Evolutionary conservation across 2,113 vertebrate genomes (phyloP).

Genomic region (Zosterops japonicus): DNA sequence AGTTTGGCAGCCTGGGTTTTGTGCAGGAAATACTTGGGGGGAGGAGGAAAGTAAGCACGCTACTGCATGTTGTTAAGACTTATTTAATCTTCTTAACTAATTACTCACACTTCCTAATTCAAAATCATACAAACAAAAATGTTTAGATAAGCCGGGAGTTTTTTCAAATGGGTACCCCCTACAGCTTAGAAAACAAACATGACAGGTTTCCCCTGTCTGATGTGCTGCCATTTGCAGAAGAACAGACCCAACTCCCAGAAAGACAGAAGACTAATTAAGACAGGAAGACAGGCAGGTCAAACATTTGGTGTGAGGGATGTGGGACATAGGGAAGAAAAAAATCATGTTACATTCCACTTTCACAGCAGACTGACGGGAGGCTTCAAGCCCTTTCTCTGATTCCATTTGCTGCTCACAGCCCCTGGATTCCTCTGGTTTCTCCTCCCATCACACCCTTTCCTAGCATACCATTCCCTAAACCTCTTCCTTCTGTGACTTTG

Average conservation of each 20-base stretch:
- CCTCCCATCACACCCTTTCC: not conserved
- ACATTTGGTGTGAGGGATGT: conserved; percentile 72
- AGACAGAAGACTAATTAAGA: conserved; percentile 74
- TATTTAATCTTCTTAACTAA: conserved; percentile 78
- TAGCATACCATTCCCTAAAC: not conserved
- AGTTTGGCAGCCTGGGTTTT: conserved; percentile 34
- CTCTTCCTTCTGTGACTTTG: not conserved
- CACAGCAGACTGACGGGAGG: conserved; percentile 42
- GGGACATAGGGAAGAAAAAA: conserved; percentile 68
- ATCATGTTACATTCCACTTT: conserved; percentile 65
- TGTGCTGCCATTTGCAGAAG: conserved; percentile 77
- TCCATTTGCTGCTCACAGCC: conserved; percentile 2
- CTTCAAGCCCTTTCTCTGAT: conserved; percentile 11
- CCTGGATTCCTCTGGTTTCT: not conserved
- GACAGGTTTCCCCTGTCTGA: conserved; percentile 65
- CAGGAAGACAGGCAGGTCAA: conserved; percentile 72
- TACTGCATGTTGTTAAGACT: conserved; percentile 69
- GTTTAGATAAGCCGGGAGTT: conserved; percentile 71
- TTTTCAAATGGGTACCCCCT: conserved; percentile 74
- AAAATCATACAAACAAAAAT: conserved; percentile 80
- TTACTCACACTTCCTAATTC: conserved; percentile 79
- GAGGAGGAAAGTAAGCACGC: conserved; percentile 19
- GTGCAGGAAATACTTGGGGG: conserved; percentile 25
- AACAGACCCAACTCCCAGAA: conserved; percentile 65
- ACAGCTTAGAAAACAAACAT: conserved; percentile 79